These are phyloP conservation scores for Resseliella maxima DNA, from an alignment of 2,888 invertebrate genomes.

Conservation along the genomic window DNA sequence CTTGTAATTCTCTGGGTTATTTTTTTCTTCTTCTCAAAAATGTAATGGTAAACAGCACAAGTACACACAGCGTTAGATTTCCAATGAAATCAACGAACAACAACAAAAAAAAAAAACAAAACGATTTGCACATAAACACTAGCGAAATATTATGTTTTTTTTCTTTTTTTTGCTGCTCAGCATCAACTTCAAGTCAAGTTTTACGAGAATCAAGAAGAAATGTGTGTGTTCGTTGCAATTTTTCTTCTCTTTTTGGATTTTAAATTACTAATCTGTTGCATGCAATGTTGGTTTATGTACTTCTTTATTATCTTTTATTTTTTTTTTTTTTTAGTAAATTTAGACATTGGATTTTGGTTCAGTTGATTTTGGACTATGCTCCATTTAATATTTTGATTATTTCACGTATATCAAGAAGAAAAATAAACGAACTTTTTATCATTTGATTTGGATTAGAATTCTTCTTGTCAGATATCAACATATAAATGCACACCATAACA, in stretches of 20 bases:
- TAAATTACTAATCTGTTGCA: constrained; percentile 2
- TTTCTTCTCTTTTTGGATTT: background rate
- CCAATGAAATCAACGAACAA: background rate
- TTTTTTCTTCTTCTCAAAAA: too few species aligned
- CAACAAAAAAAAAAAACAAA: background rate
- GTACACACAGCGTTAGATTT: background rate
- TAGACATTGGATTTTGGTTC: background rate
- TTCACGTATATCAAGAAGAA: too few species aligned
- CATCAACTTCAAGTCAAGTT: background rate
- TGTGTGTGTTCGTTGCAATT: too few species aligned
- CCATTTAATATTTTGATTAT: too few species aligned
- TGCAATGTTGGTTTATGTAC: background rate
- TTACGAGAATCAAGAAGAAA: background rate
- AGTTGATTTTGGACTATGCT: too few species aligned
- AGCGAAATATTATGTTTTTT: too few species aligned
- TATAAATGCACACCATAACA: too few species aligned
- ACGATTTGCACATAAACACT: background rate
- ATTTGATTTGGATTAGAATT: too few species aligned
- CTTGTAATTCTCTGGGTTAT: background rate
- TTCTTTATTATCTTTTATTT: background rate
- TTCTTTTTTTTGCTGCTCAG: background rate
- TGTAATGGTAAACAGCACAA: background rate
- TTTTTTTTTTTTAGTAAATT: background rate
- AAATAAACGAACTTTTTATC: too few species aligned
- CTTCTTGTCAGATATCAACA: too few species aligned